Evolutionary conservation across 2,888 invertebrate genomes (phyloP).

Genomic region (Crioceris asparagi): DNA sequence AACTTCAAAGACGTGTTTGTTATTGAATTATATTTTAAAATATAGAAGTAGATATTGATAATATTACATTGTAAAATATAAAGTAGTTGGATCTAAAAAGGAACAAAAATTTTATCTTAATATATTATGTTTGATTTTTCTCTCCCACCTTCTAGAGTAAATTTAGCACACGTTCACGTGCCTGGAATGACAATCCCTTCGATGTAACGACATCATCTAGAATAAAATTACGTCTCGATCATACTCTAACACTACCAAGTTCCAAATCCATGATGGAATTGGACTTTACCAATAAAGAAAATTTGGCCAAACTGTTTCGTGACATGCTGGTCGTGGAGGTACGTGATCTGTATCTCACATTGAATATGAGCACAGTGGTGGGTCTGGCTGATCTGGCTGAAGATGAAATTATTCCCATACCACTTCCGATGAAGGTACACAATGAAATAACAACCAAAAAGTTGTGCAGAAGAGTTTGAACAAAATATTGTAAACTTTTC

Average conservation of each 20-base stretch:
- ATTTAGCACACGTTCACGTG: conserved; percentile 70
- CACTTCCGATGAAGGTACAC: conserved; percentile 70
- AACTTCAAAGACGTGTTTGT: too few relatives aligned
- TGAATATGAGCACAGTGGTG: conserved; percentile 73
- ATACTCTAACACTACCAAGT: conserved; percentile 41
- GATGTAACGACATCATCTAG: conserved; percentile 42
- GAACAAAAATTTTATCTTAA: too few relatives aligned
- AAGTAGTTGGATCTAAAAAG: too few relatives aligned
- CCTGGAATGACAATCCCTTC: conserved; percentile 60
- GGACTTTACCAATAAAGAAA: conserved; percentile 38
- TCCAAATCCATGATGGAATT: conserved; percentile 28
- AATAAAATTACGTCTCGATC: conserved; percentile 52
- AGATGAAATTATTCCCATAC: conserved; percentile 72
- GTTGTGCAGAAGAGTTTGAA: not conserved
- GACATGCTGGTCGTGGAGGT: conserved; percentile 54
- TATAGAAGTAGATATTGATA: too few relatives aligned
- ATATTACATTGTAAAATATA: too few relatives aligned
- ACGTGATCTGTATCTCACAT: conserved; percentile 52
- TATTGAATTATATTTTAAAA: too few relatives aligned
- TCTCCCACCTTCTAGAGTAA: too few relatives aligned
- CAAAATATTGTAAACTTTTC: conserved; percentile 14
- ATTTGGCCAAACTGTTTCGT: conserved; percentile 38
- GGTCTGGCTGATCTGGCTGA: conserved; percentile 76
- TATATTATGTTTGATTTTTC: too few relatives aligned
- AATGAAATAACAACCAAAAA: not conserved